A percentile compares a stretch with the other conserved stretches of the same genome.
Conservation (phyloP, 1,140 invertebrate species). For the Bombus polaris region DNA sequence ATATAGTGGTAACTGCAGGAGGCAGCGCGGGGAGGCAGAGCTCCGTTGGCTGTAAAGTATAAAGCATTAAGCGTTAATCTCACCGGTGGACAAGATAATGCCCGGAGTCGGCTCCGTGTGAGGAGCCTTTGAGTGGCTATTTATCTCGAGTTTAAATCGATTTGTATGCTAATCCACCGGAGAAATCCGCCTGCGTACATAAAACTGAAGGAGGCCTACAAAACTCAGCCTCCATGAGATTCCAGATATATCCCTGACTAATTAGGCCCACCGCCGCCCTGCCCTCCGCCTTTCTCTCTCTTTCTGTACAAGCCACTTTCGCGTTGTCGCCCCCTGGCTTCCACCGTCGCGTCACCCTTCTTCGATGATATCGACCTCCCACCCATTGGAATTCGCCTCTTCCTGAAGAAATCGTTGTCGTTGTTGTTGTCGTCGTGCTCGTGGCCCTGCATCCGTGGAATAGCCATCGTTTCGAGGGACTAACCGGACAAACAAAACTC, state of each 20-base stretch:
- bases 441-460: constrained; percentile 42
- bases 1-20: constrained; percentile 63
- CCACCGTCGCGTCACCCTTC: background rate
- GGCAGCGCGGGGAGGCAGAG: constrained; percentile 48
- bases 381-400: constrained; percentile 54
- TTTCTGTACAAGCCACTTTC: background rate
- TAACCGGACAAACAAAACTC: constrained; percentile 14
- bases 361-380: constrained; percentile 66
- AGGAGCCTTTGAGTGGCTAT: constrained; percentile 81
- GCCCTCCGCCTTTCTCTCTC: constrained; percentile 1
- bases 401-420: constrained; percentile 57
- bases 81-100: constrained; percentile 81
- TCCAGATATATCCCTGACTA: constrained; percentile 82
- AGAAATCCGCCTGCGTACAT: constrained; percentile 81
- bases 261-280: constrained; percentile 78
- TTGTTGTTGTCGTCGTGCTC: constrained; percentile 17
- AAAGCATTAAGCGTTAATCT: constrained; percentile 82
- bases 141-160: constrained; percentile 83
- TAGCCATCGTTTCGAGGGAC: constrained; percentile 43
- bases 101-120: constrained; percentile 79
- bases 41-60: constrained; percentile 77
- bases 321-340: background rate
- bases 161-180: constrained; percentile 82
- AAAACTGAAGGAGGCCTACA: constrained; percentile 81
- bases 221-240: constrained; percentile 80